phyloP scores from a whole-genome alignment of 1,140 invertebrate genomes.

The Phortica variegata region DNA sequence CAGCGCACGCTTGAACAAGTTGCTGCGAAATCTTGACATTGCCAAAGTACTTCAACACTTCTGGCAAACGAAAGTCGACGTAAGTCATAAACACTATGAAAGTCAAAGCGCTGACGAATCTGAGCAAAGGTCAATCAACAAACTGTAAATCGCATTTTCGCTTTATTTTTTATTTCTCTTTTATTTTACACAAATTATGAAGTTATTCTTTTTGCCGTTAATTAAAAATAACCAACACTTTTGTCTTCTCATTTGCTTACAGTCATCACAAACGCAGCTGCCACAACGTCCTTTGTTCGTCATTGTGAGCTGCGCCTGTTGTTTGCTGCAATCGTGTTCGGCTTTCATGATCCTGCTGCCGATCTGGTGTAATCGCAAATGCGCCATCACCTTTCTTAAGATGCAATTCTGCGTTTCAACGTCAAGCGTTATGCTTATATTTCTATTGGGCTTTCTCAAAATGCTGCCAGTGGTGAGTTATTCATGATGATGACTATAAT shows the following conservation, averaged over 20 bases:
- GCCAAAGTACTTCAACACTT: no score
- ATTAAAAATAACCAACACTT: no score
- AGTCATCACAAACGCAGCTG: conserved; percentile 26
- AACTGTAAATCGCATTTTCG: no score
- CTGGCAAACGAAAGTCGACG: no score
- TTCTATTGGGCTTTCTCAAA: conserved; percentile 63
- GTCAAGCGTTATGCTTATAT: conserved; percentile 64
- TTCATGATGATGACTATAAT: neutral
- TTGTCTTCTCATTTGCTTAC: conserved; percentile 6
- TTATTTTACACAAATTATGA: no score
- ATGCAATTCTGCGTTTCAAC: conserved; percentile 67
- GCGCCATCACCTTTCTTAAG: conserved; percentile 67
- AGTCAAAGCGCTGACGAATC: no score
- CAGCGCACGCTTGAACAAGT: no score
- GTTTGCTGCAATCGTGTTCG: conserved; percentile 62
- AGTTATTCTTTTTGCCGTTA: no score
- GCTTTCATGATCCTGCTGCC: conserved; percentile 61
- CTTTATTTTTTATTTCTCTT: no score
- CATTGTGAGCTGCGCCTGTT: conserved; percentile 64
- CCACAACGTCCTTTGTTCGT: conserved; percentile 58
- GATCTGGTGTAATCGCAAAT: conserved; percentile 64
- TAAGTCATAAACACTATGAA: no score
- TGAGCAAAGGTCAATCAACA: no score
- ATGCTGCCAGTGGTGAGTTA: conserved; percentile 61
- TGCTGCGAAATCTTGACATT: no score